phyloP scores from a whole-genome alignment of 92 coral and sea anemone species.

The Epizoanthus fatuus region DNA sequence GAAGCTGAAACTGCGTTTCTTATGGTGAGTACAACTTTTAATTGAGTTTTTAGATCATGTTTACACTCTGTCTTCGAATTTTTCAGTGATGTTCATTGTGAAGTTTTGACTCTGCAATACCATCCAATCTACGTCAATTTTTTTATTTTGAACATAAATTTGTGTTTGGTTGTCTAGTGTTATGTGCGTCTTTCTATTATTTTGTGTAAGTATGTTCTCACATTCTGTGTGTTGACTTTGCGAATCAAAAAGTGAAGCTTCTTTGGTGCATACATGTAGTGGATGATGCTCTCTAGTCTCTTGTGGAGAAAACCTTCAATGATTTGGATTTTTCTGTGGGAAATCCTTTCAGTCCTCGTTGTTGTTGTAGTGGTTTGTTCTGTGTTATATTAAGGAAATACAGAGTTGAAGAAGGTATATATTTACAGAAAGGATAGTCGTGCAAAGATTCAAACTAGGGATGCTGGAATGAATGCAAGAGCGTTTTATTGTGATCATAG shows the following conservation, averaged over 20 bases:
- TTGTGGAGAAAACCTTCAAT: constrained; percentile 38
- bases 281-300: constrained; percentile 7
- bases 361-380: background rate
- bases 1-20: constrained; percentile 36
- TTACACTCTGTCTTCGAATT: constrained; percentile 40
- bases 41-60: constrained; percentile 60
- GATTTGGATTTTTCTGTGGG: constrained; percentile 20
- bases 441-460: background rate
- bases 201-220: constrained; percentile 5
- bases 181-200: constrained; percentile 2
- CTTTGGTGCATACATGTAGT: background rate
- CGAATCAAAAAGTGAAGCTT: background rate
- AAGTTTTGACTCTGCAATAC: constrained; percentile 41
- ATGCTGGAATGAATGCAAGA: constrained; percentile 25
- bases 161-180: constrained; percentile 34
- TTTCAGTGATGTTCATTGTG: constrained; percentile 60
- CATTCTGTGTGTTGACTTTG: background rate
- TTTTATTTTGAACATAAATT: constrained; percentile 40
- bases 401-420: background rate
- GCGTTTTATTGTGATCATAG: constrained; percentile 42
- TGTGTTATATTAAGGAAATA: background rate
- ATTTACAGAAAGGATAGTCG: background rate
- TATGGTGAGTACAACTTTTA: constrained; percentile 78
- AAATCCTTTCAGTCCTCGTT: constrained; percentile 11
- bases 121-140: background rate